phyloP scores from a whole-genome alignment of 2,113 vertebrate species.

The Archocentrus centrarchus region DNA sequence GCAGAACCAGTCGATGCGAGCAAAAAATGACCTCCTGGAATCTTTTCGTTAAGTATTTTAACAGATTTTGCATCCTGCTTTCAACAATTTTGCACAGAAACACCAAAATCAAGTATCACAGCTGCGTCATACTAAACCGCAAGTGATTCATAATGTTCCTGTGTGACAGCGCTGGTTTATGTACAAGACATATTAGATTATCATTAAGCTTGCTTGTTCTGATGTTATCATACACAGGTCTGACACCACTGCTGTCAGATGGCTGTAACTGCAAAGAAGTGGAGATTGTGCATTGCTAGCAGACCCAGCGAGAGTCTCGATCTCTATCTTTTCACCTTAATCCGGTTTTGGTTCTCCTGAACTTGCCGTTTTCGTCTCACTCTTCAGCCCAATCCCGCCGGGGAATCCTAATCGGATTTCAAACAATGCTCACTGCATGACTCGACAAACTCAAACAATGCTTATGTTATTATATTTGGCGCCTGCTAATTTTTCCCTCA shows the following conservation, averaged over 20 bases:
- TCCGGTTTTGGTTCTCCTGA: conserved; percentile 23
- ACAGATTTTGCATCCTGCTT: conserved; percentile 1
- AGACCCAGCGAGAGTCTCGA: background rate
- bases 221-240: conserved; percentile 18
- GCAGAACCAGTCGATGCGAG: background rate
- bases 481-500: background rate
- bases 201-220: background rate
- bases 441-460: conserved; percentile 40
- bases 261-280: background rate
- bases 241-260: background rate
- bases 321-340: background rate
- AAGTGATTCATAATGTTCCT: conserved; percentile 22
- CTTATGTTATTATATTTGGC: conserved; percentile 42
- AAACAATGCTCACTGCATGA: conserved; percentile 18
- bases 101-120: conserved; percentile 13
- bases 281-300: background rate
- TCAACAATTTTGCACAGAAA: conserved; percentile 9
- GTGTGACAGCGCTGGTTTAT: background rate
- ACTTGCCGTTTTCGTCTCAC: conserved; percentile 12
- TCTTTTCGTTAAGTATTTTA: background rate
- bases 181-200: conserved; percentile 24
- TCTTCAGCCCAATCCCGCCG: conserved; percentile 3
- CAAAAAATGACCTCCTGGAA: conserved; percentile 22
- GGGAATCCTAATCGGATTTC: conserved; percentile 27
- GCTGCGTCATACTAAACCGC: conserved; percentile 31